Evolutionary conservation across 2,888 invertebrate species (phyloP), one percentile per base, ranked within the genome.

Genomic region (Drymonia ruficornis): DNA sequence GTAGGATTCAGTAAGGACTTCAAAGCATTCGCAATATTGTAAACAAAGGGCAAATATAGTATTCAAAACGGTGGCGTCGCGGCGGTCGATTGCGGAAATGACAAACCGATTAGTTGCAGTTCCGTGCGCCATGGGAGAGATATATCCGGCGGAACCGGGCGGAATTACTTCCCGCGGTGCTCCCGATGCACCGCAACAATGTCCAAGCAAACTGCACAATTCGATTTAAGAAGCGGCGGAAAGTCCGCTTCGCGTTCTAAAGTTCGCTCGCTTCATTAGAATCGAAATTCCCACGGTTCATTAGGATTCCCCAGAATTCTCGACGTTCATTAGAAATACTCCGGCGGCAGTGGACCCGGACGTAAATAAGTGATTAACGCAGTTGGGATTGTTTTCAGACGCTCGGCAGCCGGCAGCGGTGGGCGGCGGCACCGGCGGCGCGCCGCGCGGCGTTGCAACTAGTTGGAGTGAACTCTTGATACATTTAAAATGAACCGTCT

Each of bases 311-410:
- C 79, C 72, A 74, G 86, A 87, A 89, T 90, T 86, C 87, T 79
- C 85, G 67, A 76, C 85, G 85, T 90, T 90, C 89, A 89, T 91
- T 91, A 89, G 84, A 87, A 89, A 85, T 89, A 86, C 85, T 82
- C 84, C 72, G 76, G 79, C 80, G 81, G 79, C 83, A 86, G 80
- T 80, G 88, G 87, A 86, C 86, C 78, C 74, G 81, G 84, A 80
- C 87, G 87, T 91, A 91, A 92, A 92, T 92, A 91, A 91, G 90
- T 91, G 91, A 91, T 91, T 90, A 91, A 91, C 87, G 87, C 89
- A 89, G 89, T 89, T 88, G 81, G 84, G 84, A 89, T 92, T 92
- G 91, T 91, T 91, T 89, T 89, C 86, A 84, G 84, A 80, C 82
- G 80, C 74, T 78, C 74, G 58, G 55, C 13, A 19, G 57, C 63